phyloP scores from a whole-genome alignment of 2,888 invertebrate genomes.

The Leptarthrus brevirostris region DNA sequence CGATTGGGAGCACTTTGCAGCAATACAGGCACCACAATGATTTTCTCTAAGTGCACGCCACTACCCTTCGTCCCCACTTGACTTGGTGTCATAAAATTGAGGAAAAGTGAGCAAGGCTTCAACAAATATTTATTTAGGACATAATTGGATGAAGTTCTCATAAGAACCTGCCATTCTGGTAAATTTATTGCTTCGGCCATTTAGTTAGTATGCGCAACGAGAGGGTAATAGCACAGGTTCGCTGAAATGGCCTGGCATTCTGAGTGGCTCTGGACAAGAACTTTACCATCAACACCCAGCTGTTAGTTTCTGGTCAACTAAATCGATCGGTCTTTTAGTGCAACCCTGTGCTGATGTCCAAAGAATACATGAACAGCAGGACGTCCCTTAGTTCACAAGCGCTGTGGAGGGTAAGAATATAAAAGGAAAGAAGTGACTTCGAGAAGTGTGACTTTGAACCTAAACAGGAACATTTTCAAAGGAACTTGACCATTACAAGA shows the following conservation, averaged over 20 bases:
- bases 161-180: constrained; percentile 20
- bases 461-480: background rate
- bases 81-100: constrained; percentile 35
- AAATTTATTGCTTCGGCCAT: constrained; percentile 24
- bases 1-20: background rate
- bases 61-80: background rate
- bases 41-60: constrained; percentile 17
- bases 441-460: background rate
- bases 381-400: background rate
- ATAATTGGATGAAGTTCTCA: constrained; percentile 44
- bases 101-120: constrained; percentile 29
- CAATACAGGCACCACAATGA: background rate
- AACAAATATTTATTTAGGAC: constrained; percentile 45
- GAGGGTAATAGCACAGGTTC: background rate
- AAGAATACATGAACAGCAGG: constrained; percentile 20
- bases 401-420: background rate
- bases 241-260: background rate
- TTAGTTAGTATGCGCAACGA: background rate
- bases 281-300: background rate
- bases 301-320: background rate
- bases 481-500: background rate
- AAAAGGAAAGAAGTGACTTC: background rate
- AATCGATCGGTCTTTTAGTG: background rate
- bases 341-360: background rate
- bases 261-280: background rate